A percentile compares a stretch with the other conserved stretches of the same genome.
Evolutionary conservation across 2,113 vertebrate genomes (phyloP).

Genomic region (Mirza zaza): DNA sequence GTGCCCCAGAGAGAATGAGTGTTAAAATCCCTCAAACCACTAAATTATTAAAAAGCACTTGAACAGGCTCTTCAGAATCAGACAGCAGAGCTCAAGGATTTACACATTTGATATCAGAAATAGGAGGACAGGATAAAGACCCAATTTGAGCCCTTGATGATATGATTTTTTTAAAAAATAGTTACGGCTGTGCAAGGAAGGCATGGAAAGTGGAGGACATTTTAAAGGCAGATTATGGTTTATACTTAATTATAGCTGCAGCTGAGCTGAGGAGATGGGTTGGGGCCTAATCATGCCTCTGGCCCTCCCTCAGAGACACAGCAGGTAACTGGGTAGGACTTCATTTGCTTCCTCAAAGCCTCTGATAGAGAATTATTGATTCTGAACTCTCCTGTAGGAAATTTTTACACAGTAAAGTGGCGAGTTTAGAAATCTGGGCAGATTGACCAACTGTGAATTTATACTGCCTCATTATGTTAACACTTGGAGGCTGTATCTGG

Average conservation of each 20-base stretch:
- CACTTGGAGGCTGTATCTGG: neutral
- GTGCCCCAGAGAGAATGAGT: constrained; percentile 5
- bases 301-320: constrained; percentile 12
- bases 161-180: constrained; percentile 40
- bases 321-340: neutral
- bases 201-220: constrained; percentile 28
- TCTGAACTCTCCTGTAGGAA: constrained; percentile 50
- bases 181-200: constrained; percentile 16
- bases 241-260: constrained; percentile 73
- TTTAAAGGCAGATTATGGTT: constrained; percentile 73
- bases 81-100: constrained; percentile 52
- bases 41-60: constrained; percentile 58
- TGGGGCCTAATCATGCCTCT: constrained; percentile 33
- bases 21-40: constrained; percentile 52
- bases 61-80: constrained; percentile 41
- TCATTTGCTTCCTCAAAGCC: neutral
- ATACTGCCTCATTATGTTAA: constrained; percentile 6
- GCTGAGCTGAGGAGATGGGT: constrained; percentile 13
- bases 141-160: neutral
- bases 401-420: neutral
- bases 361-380: constrained; percentile 59
- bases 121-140: constrained; percentile 46
- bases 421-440: constrained; percentile 39
- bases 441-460: constrained; percentile 45
- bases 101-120: constrained; percentile 57